Percentiles rank a stretch among this genome's conserved stretches.
Conservation (phyloP, 1,140 invertebrate genomes). For the Ips typographus region DNA sequence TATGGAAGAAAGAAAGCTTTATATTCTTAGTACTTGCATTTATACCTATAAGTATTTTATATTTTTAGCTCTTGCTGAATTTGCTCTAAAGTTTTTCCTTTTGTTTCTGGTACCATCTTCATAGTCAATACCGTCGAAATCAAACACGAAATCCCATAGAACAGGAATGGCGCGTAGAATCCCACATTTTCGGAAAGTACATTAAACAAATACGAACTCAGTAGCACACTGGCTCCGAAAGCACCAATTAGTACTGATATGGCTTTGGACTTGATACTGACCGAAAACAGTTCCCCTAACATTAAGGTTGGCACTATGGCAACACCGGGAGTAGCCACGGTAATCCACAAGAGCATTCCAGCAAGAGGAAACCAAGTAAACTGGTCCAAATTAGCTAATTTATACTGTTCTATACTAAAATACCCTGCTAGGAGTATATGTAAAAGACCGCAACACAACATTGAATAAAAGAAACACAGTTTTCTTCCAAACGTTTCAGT, state of each 20-base stretch:
- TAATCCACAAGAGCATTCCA: conserved; percentile 39
- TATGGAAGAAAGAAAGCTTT: too few species aligned
- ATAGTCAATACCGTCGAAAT: neutral
- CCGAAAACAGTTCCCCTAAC: conserved; percentile 38
- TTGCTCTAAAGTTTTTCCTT: conserved; percentile 22
- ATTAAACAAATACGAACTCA: neutral
- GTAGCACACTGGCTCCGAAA: neutral
- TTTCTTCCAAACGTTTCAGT: conserved; percentile 45
- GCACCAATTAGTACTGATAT: neutral
- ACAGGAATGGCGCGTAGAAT: conserved; percentile 32
- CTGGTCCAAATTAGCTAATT: conserved; percentile 37
- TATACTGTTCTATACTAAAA: conserved; percentile 48
- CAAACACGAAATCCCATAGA: conserved; percentile 6
- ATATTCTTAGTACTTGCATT: too few species aligned
- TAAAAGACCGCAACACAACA: conserved; percentile 43
- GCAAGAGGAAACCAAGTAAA: conserved; percentile 45
- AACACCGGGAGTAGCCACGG: conserved; percentile 31
- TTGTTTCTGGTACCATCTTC: conserved; percentile 14
- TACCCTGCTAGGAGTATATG: conserved; percentile 50
- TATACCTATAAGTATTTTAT: too few species aligned
- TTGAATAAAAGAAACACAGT: conserved; percentile 34
- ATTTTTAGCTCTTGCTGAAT: conserved; percentile 17
- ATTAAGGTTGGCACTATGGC: conserved; percentile 30
- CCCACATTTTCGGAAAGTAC: conserved; percentile 52
- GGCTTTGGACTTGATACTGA: conserved; percentile 33